These are phyloP conservation scores for Dendrocincla tyrannina DNA, from an alignment of 2,797 vertebrate species.

Conservation along the genomic window DNA sequence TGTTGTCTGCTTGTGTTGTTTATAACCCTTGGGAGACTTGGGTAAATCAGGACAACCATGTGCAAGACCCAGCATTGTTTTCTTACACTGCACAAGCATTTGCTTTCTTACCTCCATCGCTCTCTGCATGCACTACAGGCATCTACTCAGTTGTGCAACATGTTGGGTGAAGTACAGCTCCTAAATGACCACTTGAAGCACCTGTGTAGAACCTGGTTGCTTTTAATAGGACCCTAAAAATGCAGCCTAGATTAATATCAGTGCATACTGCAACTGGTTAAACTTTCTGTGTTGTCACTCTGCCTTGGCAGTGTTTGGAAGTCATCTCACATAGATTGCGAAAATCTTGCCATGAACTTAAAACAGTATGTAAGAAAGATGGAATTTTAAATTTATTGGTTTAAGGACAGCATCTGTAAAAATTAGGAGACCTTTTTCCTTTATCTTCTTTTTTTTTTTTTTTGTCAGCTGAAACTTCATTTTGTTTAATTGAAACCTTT, in stretches of 20 bases:
- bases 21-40: conserved; percentile 2
- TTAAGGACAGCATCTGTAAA: not conserved
- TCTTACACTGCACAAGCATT: not conserved
- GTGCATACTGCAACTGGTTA: not conserved
- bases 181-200: not conserved
- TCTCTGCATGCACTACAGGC: not conserved
- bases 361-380: not conserved
- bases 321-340: not conserved
- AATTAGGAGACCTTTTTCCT: not conserved
- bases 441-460: not conserved
- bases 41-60: not conserved
- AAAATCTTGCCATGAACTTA: not conserved
- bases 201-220: not conserved
- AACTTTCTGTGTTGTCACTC: not conserved
- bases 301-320: not conserved
- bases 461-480: not conserved
- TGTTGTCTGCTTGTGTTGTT: not conserved
- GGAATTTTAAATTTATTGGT: not conserved
- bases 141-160: not conserved
- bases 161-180: not conserved
- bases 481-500: conserved; percentile 42
- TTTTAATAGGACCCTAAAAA: not conserved
- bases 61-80: not conserved
- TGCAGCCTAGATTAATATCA: not conserved
- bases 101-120: not conserved